Percentiles rank a stretch among this genome's conserved stretches.
phyloP scores from a whole-genome alignment of 2,113 vertebrate genomes.

The Ailurus styani region DNA sequence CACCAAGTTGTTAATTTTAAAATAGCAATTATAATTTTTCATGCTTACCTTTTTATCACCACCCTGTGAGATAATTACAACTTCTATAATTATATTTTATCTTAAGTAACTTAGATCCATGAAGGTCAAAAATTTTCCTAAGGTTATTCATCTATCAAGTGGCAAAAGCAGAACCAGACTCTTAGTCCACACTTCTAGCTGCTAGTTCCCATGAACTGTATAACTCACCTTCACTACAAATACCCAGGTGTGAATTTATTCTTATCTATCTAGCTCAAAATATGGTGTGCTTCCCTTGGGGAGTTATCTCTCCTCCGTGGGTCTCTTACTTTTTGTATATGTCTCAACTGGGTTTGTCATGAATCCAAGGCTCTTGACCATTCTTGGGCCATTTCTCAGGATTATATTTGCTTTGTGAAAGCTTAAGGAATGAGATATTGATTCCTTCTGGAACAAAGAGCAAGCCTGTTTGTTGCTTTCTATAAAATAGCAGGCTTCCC shows the following conservation, averaged over 20 bases:
- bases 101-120: background rate
- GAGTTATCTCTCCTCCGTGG: background rate
- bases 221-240: background rate
- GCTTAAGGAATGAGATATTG: background rate
- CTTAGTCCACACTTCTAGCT: background rate
- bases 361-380: background rate
- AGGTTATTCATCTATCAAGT: background rate
- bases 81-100: slow-evolving; percentile 8
- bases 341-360: background rate
- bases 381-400: background rate
- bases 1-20: background rate
- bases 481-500: background rate
- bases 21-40: background rate
- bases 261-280: background rate
- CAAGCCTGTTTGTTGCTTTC: background rate
- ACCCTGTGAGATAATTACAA: background rate
- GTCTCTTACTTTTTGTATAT: background rate
- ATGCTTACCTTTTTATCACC: background rate
- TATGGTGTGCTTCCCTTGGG: background rate
- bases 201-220: background rate
- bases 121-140: background rate
- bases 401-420: background rate
- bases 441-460: background rate
- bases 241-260: background rate
- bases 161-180: background rate